Evolutionary conservation across 2,888 invertebrate species (phyloP), one percentile per base, ranked within the genome.

Genomic region (Drosophila cognata): DNA sequence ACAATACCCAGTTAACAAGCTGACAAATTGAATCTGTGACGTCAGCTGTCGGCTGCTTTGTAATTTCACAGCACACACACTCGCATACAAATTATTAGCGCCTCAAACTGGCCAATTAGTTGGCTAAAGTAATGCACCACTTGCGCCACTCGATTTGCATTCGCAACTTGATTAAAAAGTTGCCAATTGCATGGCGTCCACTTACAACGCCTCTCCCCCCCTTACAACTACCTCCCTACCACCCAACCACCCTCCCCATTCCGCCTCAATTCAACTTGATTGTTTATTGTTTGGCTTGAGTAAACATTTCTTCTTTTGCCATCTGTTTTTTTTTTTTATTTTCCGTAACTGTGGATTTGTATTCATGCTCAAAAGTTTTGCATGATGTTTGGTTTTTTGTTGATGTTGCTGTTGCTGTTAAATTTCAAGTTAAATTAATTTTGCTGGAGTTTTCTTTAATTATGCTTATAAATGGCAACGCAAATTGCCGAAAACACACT

Each of bases 11-110:
- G 51, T 69, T 71, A 89, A 88, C 85, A 89, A 88, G 77, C 81
- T 79, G 86, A 85, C 85, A 85, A 85, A 85, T 85, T 85, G 85
- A 89, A 84, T 89, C 88, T 80, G 70, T 84, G 75, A 82, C 85
- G 69, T 81, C 81, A 77, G 77, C 81, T 69, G 83, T 29, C 36
- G 25, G 53, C 50, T 36, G 73, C 86, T 72, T 73, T 81, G 75
- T 75, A 87, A 85, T 84, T 87, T 81, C 79, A 63, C 73, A 71
- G 66, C 65, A 74, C 61, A 67, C 38, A 48, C 71, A 66, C 13
- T 57, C 25, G 51, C 56, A 29, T 36, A 33, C 57, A 59, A 71
- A 87, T 71, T 87, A 84, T 87, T 84, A 87, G 56, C 82, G 79
- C 79, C 76, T 59, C 65, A 57, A 81, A 69, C 64, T 65, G 75